These are phyloP conservation scores for Meda fulgida DNA, from an alignment of 2,797 vertebrate species.

Conservation along the genomic window DNA sequence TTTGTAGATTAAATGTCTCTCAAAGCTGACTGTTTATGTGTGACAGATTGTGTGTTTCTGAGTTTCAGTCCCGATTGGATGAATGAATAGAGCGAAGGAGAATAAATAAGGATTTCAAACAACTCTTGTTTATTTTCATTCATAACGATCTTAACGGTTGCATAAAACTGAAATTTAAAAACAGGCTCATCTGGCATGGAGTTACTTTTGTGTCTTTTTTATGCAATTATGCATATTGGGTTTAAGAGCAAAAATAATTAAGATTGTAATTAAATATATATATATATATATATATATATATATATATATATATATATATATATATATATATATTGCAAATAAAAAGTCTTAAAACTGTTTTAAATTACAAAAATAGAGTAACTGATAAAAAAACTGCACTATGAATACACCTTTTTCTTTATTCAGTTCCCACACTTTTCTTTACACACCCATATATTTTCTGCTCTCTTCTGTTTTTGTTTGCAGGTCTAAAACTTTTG, in stretches of 20 bases:
- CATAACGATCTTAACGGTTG: neutral
- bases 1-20: slow-evolving; percentile 25
- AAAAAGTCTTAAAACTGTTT: neutral
- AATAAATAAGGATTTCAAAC: slow-evolving; percentile 26
- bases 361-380: neutral
- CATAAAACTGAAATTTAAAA: neutral
- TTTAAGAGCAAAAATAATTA: neutral
- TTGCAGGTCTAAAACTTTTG: neutral
- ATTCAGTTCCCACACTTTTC: neutral
- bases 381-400: no score
- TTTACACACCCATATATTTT: neutral
- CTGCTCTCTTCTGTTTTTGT: neutral
- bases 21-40: slow-evolving; percentile 59
- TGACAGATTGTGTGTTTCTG: slow-evolving; percentile 61
- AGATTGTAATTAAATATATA: neutral
- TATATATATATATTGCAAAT: no score
- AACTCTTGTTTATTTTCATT: neutral
- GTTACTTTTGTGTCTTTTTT: neutral
- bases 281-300: no score
- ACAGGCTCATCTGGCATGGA: neutral
- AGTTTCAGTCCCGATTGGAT: slow-evolving; percentile 44
- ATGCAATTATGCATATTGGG: neutral
- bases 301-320: no score
- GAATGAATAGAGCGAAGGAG: neutral
- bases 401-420: neutral